Base-by-base conservation (phyloP, 2,113 vertebrate genomes). In the Pitta sordida region DNA sequence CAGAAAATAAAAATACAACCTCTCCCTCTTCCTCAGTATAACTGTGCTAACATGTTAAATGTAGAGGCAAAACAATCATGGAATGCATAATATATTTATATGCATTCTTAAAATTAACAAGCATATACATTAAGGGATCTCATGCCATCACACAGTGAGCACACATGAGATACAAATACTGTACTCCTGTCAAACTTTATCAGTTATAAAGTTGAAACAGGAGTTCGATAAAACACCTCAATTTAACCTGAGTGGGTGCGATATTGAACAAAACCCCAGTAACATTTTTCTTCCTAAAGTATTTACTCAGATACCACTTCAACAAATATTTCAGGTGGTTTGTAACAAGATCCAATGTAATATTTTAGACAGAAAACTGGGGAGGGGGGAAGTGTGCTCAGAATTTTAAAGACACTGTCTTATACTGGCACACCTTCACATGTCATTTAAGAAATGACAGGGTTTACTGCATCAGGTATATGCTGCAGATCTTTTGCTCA, bases 221-320 rank as follows among this genome's bases (percentile, higher is more conserved):
- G 53, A 91, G 82, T 83, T 83, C 41, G 86, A 97, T 74, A 95
- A 94, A 95, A 94, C 52, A 52, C 74, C 37, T 93, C 88, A 39
- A 95, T 94, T 91, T 95, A 91, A 96, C 73, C 83, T 95, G 85
- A 96, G 37, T 96, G 49, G 70, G 95, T 96, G 14, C 53, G 48
- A 78, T 85, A 93, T 27, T 90, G 87, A 95, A 93, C 11, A 93
- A 79, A 93, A 92, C 82, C 93, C 43, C 55, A 95, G 52, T 90
- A 96, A 85, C 56, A 91, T 75, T 90, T 77, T 83, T 79, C 79
- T 93, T 96, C 63, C 83, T 36, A 44, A 91, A 83, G 93, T 78
- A 92, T 94, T 96, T 89, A 84, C 67, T 60, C 63, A 94, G 41
- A 76, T 53, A 60, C 71, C 81, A 92, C 37, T 77, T 74, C 68